Base-by-base conservation (phyloP, 1,140 invertebrate genomes). In the Drosophila azteca region DNA sequence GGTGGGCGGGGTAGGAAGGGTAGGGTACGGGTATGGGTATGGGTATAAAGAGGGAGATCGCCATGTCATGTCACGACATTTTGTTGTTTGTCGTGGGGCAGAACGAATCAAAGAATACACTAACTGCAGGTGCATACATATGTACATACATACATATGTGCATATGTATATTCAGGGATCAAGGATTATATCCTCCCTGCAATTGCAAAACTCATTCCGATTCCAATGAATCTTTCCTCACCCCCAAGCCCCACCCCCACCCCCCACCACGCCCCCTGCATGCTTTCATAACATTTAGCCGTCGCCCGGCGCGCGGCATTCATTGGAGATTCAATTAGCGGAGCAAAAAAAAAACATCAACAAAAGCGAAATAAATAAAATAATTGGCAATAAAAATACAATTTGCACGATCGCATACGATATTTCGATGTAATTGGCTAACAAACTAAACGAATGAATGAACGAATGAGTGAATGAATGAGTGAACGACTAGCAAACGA, bases 361-460 rank as follows among this genome's bases (percentile, higher is more conserved):
- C 70, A 59, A 75, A 74, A 67, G 77, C 80, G 74, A 81, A 87
- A 82, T 82, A 87, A 87, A 87, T 87, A 87, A 87, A 35, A 87
- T 87, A 87, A 87, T 87, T 87, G 82, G 70, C 82, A 87, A 87
- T 88, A 82, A 88, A 85, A 87, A 87, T 87, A 82, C 82, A 87
- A 87, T 87, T 87, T 87, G 82, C 83, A 88, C 82, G 82, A 87
- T 87, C 82, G 78, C 82, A 88, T 82, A 82, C 68, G 79, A 78
- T 66, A 75, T 75, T 74, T 41, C 41, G 24, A 65, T 74, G 52
- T 75, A 52, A 61, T 79, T 63, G 55, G 49, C 66, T 54, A 69
- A 69, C 52, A 61, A 72, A 62, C 69, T 59, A 50, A 70, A 22
- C 49, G 31, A 43, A 0, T 29, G 44, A 48, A 2, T 3, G 26